Conservation (phyloP, 35 echinoderm and acorn worm genomes). For the Ophioderma brevispina region DNA sequence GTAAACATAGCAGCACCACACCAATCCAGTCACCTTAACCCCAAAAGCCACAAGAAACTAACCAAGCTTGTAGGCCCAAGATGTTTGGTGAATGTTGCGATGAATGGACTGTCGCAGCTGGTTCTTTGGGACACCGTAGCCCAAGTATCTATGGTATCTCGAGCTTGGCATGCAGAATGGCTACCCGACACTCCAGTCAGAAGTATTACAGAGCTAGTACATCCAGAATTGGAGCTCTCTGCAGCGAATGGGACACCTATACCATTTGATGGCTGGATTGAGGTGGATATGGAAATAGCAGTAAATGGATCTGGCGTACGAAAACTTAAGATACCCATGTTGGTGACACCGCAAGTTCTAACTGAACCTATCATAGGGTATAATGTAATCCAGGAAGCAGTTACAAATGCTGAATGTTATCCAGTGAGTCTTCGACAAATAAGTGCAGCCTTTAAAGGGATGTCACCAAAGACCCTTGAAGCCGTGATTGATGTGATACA, state of each 20-base stretch:
- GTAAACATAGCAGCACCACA: too few relatives aligned
- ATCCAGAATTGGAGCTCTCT: not conserved
- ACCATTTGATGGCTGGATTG: constrained; percentile 68
- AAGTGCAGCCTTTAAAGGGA: too few relatives aligned
- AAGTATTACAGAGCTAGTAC: not conserved
- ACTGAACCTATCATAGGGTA: too few relatives aligned
- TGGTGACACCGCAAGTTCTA: constrained; percentile 55
- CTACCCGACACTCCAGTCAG: not conserved
- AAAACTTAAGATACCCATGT: constrained; percentile 21
- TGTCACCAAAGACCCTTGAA: too few relatives aligned
- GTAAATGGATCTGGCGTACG: not conserved
- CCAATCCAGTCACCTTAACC: too few relatives aligned
- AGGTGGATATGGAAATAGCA: constrained; percentile 35
- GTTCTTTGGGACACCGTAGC: not conserved
- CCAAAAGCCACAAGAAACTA: too few relatives aligned
- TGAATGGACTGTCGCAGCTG: not conserved
- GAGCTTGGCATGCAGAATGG: not conserved
- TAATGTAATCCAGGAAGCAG: too few relatives aligned
- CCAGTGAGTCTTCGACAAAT: too few relatives aligned
- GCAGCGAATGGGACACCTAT: constrained; percentile 58
- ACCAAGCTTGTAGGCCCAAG: not conserved
- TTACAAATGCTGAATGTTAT: too few relatives aligned
- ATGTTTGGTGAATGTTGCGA: not conserved
- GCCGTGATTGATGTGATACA: too few relatives aligned
- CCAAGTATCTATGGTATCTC: not conserved